Percentiles rank a stretch among this genome's conserved stretches.
Conservation (phyloP, 2,113 vertebrate species). For the Oryctolagus cuniculus region DNA sequence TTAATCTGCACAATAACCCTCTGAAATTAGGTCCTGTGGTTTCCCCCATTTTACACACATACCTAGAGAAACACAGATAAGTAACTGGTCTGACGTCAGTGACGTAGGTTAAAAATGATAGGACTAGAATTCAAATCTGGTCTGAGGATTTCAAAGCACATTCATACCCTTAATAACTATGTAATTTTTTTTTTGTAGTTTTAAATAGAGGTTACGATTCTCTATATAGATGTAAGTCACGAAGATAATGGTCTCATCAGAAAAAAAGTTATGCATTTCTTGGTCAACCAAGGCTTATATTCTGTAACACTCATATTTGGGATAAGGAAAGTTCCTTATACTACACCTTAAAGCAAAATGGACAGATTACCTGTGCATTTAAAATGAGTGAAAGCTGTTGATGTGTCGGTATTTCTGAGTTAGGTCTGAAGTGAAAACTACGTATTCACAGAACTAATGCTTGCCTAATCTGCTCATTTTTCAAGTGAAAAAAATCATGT, state of each 20-base stretch:
- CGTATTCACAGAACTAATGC: neutral
- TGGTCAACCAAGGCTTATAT: neutral
- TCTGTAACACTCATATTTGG: neutral
- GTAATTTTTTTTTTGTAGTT: constrained; percentile 37
- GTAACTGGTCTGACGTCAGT: neutral
- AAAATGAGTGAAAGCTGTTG: constrained; percentile 43
- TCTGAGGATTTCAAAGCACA: neutral
- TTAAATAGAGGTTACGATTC: constrained; percentile 46
- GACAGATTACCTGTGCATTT: neutral
- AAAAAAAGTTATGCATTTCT: constrained; percentile 34
- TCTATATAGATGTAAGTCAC: neutral
- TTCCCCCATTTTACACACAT: neutral
- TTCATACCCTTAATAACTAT: constrained; percentile 14
- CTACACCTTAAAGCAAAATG: constrained; percentile 35
- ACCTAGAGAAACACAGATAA: neutral
- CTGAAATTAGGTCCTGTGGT: neutral
- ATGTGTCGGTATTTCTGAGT: neutral
- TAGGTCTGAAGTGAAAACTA: neutral
- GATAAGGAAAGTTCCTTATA: neutral
- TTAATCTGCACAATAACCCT: neutral
- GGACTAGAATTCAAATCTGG: neutral
- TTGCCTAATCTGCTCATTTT: constrained; percentile 55
- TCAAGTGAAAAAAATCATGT: neutral
- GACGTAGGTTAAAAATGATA: neutral
- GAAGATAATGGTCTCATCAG: constrained; percentile 9